Evolutionary conservation across 2,797 vertebrate genomes (phyloP).

Genomic region (Aeoliscus strigatus): DNA sequence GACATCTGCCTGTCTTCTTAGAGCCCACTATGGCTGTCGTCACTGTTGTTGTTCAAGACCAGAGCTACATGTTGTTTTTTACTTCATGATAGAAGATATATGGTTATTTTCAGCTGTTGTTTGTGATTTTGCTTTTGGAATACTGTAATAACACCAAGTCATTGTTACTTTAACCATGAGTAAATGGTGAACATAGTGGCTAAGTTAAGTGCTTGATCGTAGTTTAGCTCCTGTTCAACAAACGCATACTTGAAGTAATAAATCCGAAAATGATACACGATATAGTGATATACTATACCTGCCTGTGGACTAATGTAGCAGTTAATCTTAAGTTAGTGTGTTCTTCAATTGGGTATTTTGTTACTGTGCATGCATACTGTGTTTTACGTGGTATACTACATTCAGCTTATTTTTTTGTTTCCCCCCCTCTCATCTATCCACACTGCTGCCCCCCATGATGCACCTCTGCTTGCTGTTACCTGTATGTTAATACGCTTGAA

Average conservation of each 20-base stretch:
- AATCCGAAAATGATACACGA: conserved; percentile 19
- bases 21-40: not conserved
- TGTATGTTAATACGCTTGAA: conserved; percentile 99
- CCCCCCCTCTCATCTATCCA: conserved; percentile 98
- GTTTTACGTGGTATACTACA: conserved; percentile 98
- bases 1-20: conserved; percentile 3
- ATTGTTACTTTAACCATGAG: too few species aligned
- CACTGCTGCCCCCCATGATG: conserved; percentile 99
- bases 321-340: conserved; percentile 67
- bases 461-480: conserved; percentile 99
- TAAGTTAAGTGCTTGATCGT: conserved; percentile 4
- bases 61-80: conserved; percentile 20
- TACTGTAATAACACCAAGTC: conserved; percentile 29
- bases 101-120: conserved; percentile 22
- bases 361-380: conserved; percentile 96
- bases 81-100: conserved; percentile 12
- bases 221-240: conserved; percentile 36
- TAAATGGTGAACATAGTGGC: conserved; percentile 2
- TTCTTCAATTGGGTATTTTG: conserved; percentile 88
- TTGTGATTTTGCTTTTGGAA: conserved; percentile 28
- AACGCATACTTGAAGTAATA: conserved; percentile 15
- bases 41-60: not conserved
- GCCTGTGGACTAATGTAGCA: conserved; percentile 85
- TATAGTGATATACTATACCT: conserved; percentile 80
- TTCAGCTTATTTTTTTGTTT: conserved; percentile 91